Evolutionary conservation across 2,797 vertebrate species (phyloP), one percentile per base, ranked within the genome.

Genomic region (Vireo griseus): DNA sequence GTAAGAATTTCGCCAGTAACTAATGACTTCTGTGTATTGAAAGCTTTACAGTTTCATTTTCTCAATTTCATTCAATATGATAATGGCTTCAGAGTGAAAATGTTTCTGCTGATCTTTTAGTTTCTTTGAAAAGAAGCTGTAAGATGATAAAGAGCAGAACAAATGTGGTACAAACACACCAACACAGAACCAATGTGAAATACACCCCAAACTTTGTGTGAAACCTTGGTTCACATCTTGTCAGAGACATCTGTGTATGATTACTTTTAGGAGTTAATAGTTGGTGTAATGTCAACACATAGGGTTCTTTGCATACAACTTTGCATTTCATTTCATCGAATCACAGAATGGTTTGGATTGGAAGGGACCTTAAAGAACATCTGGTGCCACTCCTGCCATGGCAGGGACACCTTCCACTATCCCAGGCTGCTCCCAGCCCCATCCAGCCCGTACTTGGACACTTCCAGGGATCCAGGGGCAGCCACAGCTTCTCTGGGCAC

Each of bases 401-500:
- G 11, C 63, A 63, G n/a, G 18, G 50, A 26, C 50, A 57, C 4
- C 16, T 45, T 16, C 57, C 44, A 31, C 16, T 11, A 0, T 0
- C 14, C 63, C 44, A 57, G 13, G 10, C 0, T 50, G 24, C 24
- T 51, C 50, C 37, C 44, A 69, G 37, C 24, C 14, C 2, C 0
- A 0, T 51, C 44, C 63, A 83, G 0, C n/a, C n/a, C 51, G 63
- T 3, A 33, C 33, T 65, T 19, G 57, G 3, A 7, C 16, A 3
- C 12, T 51, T 0, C 10, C n/a, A 69, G 28, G 11, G 20, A 29
- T 51, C 10, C 52, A 67, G 44, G 20, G 10, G 12, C 72, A 71
- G n/a, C 57, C 44, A 40, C 65, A 83, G 50, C 50, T 39, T 13
- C 55, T 37, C 31, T 75, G 42, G 19, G 7, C 8, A 66, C 0